These are phyloP conservation scores for Periplaneta americana DNA, from an alignment of 1,140 invertebrate genomes.

Conservation along the genomic window DNA sequence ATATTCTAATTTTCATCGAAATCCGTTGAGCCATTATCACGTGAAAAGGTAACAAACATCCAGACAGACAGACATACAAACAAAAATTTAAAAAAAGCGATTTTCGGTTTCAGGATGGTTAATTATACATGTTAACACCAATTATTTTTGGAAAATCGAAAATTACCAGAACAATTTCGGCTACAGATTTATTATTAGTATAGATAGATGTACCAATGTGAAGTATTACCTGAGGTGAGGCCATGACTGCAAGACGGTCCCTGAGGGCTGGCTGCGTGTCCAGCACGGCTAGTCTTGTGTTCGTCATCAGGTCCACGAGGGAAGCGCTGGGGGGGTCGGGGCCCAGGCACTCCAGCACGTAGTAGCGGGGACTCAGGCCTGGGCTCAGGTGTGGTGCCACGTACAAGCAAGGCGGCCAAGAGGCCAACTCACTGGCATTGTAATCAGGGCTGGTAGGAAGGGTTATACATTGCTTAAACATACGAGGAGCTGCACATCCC, in stretches of 20 bases:
- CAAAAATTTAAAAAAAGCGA: too few relatives aligned
- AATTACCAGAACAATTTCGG: too few relatives aligned
- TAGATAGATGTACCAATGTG: too few relatives aligned
- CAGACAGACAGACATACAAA: too few relatives aligned
- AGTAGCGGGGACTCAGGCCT: constrained; percentile 48
- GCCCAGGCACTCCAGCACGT: constrained; percentile 77
- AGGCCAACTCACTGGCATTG: not conserved
- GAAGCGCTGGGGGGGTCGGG: constrained; percentile 72
- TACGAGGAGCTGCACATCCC: not conserved
- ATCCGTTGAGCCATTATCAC: too few relatives aligned
- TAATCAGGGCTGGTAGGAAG: not conserved
- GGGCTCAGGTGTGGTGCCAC: constrained; percentile 73
- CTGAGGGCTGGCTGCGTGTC: constrained; percentile 2
- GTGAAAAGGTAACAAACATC: too few relatives aligned
- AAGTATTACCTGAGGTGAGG: constrained; percentile 5
- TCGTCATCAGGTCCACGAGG: constrained; percentile 63
- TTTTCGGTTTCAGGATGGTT: too few relatives aligned
- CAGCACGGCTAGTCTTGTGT: constrained; percentile 54
- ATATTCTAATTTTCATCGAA: too few relatives aligned
- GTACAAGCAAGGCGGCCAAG: constrained; percentile 54
- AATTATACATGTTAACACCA: too few relatives aligned
- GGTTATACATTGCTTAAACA: not conserved
- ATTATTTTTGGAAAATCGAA: too few relatives aligned
- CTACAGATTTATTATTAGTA: too few relatives aligned
- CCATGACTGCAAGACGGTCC: constrained; percentile 7